Percentiles rank a stretch among this genome's conserved stretches.
phyloP scores from a whole-genome alignment of 2,797 vertebrate species.

The Lutra lutra region DNA sequence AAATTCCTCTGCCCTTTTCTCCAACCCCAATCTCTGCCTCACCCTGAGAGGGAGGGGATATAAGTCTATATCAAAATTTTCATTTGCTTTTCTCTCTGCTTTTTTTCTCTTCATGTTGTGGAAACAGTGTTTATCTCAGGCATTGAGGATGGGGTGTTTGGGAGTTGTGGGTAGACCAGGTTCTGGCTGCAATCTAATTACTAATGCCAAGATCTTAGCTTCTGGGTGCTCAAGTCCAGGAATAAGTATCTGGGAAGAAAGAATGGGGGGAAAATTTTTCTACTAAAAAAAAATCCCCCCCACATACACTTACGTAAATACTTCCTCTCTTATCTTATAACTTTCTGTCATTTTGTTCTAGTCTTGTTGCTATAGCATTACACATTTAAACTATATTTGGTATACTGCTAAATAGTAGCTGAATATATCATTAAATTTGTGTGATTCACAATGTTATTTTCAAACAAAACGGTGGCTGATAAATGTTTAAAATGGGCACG shows the following conservation, averaged over 20 bases:
- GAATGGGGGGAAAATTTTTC: background rate
- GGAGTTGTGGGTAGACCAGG: fast-evolving
- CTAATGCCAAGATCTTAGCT: background rate
- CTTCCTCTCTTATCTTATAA: background rate
- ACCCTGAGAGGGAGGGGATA: background rate
- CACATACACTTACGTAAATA: background rate
- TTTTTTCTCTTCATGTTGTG: background rate
- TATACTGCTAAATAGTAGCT: background rate
- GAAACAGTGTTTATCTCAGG: background rate
- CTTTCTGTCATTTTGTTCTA: background rate
- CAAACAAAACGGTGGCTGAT: background rate
- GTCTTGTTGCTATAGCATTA: background rate
- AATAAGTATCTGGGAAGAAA: background rate
- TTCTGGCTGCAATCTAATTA: background rate
- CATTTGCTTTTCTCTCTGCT: background rate
- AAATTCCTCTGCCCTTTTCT: background rate
- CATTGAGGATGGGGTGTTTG: background rate
- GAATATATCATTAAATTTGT: background rate
- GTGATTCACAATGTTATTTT: background rate
- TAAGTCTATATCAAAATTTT: background rate
- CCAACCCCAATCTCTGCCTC: background rate
- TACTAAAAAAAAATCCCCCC: background rate
- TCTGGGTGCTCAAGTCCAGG: background rate
- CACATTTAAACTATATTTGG: background rate
- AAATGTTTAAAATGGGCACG: background rate